These are phyloP conservation scores for Drosophila dunni DNA, from an alignment of 1,140 invertebrate genomes.

Conservation along the genomic window DNA sequence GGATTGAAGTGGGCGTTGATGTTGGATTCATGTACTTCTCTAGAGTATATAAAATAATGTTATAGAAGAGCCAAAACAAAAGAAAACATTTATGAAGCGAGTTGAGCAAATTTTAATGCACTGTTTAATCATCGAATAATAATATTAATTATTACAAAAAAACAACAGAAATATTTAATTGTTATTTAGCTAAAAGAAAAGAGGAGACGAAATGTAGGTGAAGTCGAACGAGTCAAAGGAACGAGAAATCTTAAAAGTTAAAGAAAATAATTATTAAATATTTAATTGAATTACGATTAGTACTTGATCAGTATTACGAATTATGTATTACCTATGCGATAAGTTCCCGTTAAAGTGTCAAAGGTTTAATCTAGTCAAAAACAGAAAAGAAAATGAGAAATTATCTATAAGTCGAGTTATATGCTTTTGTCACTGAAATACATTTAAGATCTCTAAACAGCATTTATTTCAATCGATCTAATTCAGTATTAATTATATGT, in stretches of 20 bases:
- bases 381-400: neutral
- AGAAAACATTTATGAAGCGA: conserved; percentile 51
- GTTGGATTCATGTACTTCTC: conserved; percentile 41
- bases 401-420: conserved; percentile 25
- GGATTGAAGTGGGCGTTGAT: conserved; percentile 21
- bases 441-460: conserved; percentile 44
- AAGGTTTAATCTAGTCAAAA: conserved; percentile 28
- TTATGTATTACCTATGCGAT: conserved; percentile 38
- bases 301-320: conserved; percentile 53
- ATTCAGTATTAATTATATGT: conserved; percentile 28
- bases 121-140: conserved; percentile 84
- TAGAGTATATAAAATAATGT: conserved; percentile 61
- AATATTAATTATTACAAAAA: conserved; percentile 33
- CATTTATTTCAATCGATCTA: conserved; percentile 59
- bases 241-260: neutral
- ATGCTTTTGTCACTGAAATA: neutral
- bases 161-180: conserved; percentile 60
- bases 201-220: neutral
- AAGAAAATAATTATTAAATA: conserved; percentile 27
- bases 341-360: conserved; percentile 62
- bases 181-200: conserved; percentile 71
- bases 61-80: conserved; percentile 60
- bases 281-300: conserved; percentile 40
- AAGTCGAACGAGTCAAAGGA: conserved; percentile 4
- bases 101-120: conserved; percentile 82